These are phyloP conservation scores for Babyrousa celebensis DNA, from an alignment of 2,797 vertebrate species.

Conservation along the genomic window DNA sequence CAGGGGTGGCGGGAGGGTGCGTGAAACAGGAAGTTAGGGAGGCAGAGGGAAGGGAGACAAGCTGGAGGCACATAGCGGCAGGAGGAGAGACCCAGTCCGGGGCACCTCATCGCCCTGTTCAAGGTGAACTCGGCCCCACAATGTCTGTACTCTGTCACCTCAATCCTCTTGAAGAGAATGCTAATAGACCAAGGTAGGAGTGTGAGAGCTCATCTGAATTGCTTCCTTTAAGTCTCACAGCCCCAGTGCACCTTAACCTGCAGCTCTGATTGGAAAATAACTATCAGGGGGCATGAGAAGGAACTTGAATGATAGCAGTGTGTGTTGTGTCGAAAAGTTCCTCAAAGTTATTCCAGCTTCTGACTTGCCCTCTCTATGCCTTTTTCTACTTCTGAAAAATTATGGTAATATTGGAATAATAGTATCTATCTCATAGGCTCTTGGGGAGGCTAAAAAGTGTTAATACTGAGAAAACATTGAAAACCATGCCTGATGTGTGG, in stretches of 20 bases:
- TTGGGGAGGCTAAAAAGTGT: not conserved
- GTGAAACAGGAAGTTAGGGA: not conserved
- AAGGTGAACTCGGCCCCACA: accelerated
- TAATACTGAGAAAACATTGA: not conserved
- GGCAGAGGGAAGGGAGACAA: not conserved
- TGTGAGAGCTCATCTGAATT: not conserved
- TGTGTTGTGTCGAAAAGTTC: not conserved
- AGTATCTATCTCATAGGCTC: not conserved
- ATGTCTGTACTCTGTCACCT: not conserved
- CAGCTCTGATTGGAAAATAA: slow-evolving; percentile 21
- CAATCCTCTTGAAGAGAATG: not conserved
- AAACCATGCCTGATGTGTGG: not conserved
- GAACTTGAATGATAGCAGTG: not conserved
- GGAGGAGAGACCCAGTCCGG: not conserved
- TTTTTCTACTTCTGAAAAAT: not conserved
- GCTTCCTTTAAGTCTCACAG: not conserved
- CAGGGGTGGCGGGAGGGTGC: not conserved
- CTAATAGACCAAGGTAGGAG: not conserved
- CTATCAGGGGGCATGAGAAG: not conserved
- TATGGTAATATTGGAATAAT: not conserved
- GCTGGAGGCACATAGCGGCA: not conserved
- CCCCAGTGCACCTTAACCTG: not conserved
- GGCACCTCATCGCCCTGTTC: not conserved
- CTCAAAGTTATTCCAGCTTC: not conserved
- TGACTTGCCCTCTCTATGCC: not conserved